phyloP scores from a whole-genome alignment of 1,140 invertebrate species.

The Drosophila eugracilis region DNA sequence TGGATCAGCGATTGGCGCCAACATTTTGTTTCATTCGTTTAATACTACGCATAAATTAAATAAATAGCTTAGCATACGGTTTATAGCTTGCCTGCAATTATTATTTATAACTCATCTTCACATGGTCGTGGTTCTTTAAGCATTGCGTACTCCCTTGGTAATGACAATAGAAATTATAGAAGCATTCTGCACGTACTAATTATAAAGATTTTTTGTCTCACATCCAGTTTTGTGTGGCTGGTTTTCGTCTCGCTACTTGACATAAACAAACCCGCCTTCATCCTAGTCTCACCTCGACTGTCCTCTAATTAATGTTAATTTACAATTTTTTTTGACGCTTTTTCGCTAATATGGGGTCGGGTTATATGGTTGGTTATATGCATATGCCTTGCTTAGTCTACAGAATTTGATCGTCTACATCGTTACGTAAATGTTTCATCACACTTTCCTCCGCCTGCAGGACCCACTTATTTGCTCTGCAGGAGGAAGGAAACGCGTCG shows the following conservation, averaged over 20 bases:
- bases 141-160: slow-evolving; percentile 61
- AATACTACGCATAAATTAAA: slow-evolving; percentile 82
- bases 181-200: slow-evolving; percentile 63
- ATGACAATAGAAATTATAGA: slow-evolving; percentile 63
- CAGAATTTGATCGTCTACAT: slow-evolving; percentile 79
- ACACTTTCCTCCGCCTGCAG: neutral
- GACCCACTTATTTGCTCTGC: neutral
- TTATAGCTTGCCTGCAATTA: slow-evolving; percentile 70
- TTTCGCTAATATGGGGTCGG: slow-evolving; percentile 44
- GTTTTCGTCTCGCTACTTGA: slow-evolving; percentile 25
- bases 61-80: slow-evolving; percentile 80
- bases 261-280: slow-evolving; percentile 65
- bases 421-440: slow-evolving; percentile 54
- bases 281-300: slow-evolving; percentile 25
- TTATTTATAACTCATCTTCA: slow-evolving; percentile 68
- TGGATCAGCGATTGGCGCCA: slow-evolving; percentile 62
- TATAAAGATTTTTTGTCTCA: slow-evolving; percentile 51
- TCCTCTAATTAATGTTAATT: slow-evolving; percentile 67
- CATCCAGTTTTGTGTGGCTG: slow-evolving; percentile 24
- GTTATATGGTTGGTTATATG: slow-evolving; percentile 52
- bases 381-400: slow-evolving; percentile 71
- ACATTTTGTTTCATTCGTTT: slow-evolving; percentile 47
- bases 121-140: slow-evolving; percentile 41
- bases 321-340: slow-evolving; percentile 64
- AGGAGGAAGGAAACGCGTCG: slow-evolving; percentile 11